These are phyloP conservation scores for Triplophysa rosa DNA, from an alignment of 2,113 vertebrate genomes.

Conservation along the genomic window DNA sequence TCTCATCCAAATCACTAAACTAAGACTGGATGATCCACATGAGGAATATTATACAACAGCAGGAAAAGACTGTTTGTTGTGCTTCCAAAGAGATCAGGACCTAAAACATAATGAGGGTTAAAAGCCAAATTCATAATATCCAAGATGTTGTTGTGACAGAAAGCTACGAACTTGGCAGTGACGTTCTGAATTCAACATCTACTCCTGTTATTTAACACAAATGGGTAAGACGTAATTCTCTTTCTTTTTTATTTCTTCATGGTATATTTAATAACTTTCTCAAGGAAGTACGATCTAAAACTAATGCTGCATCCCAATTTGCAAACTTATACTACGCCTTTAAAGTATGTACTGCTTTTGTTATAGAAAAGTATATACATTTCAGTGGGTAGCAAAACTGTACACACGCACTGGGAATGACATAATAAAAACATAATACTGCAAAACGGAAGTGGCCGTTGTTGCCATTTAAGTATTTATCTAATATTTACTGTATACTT, in stretches of 20 bases:
- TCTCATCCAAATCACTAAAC: constrained; percentile 2
- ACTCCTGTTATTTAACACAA: constrained; percentile 8
- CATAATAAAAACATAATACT: too few species aligned
- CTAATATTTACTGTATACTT: too few species aligned
- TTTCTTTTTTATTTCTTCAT: background rate
- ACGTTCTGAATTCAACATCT: background rate
- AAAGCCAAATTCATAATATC: constrained; percentile 22
- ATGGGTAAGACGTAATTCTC: background rate
- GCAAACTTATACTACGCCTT: too few species aligned
- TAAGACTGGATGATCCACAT: constrained; percentile 5
- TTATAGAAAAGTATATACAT: too few species aligned
- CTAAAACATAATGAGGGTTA: constrained; percentile 20
- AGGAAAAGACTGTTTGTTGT: constrained; percentile 9
- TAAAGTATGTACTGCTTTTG: too few species aligned
- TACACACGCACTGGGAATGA: too few species aligned
- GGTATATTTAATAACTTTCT: background rate
- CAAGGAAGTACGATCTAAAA: background rate
- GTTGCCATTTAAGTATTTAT: too few species aligned
- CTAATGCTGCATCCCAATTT: background rate
- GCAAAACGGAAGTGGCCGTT: too few species aligned
- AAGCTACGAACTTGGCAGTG: background rate
- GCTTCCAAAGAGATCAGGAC: background rate
- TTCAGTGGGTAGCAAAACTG: too few species aligned
- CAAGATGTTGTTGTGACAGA: constrained; percentile 32
- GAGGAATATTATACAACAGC: constrained; percentile 9